A percentile compares a stretch with the other conserved stretches of the same genome.
Conservation (phyloP, 2,797 vertebrate genomes). For the Alca torda region DNA sequence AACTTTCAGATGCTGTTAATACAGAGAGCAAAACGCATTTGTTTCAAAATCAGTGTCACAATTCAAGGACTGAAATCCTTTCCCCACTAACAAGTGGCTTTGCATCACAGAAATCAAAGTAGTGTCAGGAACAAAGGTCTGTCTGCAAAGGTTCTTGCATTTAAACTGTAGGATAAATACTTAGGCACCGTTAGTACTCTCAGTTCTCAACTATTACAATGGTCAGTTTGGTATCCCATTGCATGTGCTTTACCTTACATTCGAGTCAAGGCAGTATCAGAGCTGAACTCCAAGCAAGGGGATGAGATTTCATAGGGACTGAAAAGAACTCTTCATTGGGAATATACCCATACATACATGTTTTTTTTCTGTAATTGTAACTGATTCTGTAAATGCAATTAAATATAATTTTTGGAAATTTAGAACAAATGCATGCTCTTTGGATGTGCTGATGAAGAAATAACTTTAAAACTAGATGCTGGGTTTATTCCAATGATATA, state of each 20-base stretch:
- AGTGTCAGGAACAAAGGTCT: not conserved
- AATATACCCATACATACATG: not conserved
- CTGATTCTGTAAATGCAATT: not conserved
- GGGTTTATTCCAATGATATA: not conserved
- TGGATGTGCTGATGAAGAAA: not conserved
- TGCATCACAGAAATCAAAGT: not conserved
- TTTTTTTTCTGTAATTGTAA: not conserved
- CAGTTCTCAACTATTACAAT: not conserved
- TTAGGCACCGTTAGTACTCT: not conserved
- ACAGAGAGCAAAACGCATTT: not conserved
- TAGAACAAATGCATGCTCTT: not conserved
- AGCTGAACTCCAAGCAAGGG: not conserved
- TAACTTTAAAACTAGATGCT: not conserved
- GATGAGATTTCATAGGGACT: not conserved
- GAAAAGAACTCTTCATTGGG: not conserved
- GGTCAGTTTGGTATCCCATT: not conserved
- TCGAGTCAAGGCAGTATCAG: not conserved
- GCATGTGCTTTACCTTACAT: not conserved
- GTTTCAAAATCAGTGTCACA: not conserved
- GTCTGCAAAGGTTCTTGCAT: not conserved
- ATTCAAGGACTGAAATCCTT: not conserved
- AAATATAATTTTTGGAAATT: not conserved
- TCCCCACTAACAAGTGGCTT: not conserved
- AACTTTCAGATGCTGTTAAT: not conserved
- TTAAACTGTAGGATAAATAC: not conserved